phyloP scores from a whole-genome alignment of 2,113 vertebrate genomes.

The Megaceryle maxima region DNA sequence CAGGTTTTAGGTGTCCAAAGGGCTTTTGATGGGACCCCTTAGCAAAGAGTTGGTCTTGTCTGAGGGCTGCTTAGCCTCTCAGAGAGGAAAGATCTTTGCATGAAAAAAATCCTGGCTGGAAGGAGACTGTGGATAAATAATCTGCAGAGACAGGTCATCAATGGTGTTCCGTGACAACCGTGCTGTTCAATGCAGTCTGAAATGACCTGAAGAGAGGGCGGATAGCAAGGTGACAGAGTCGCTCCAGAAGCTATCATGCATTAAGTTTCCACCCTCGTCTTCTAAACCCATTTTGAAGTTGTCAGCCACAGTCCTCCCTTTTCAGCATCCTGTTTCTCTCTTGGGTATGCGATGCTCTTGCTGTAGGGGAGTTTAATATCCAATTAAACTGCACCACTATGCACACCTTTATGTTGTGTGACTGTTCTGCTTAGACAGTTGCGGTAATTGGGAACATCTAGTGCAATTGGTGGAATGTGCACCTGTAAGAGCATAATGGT shows the following conservation, averaged over 20 bases:
- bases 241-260: not conserved
- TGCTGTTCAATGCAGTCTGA: not conserved
- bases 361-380: not conserved
- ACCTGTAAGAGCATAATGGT: not conserved
- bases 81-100: not conserved
- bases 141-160: not conserved
- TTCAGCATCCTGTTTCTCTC: not conserved
- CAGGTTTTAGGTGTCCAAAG: not conserved
- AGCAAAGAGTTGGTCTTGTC: not conserved
- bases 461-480: not conserved
- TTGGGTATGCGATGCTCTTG: not conserved
- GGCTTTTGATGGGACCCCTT: not conserved
- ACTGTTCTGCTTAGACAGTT: conserved; percentile 41
- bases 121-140: not conserved
- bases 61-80: not conserved
- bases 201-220: not conserved
- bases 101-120: not conserved
- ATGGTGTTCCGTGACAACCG: not conserved
- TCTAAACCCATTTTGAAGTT: not conserved
- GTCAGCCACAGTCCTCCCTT: not conserved
- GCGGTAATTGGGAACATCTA: not conserved
- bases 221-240: not conserved
- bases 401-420: conserved; percentile 19
- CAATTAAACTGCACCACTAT: not conserved
- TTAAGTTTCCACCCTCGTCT: not conserved